Conservation (phyloP, 2,113 vertebrate genomes). For the Callospermophilus lateralis region DNA sequence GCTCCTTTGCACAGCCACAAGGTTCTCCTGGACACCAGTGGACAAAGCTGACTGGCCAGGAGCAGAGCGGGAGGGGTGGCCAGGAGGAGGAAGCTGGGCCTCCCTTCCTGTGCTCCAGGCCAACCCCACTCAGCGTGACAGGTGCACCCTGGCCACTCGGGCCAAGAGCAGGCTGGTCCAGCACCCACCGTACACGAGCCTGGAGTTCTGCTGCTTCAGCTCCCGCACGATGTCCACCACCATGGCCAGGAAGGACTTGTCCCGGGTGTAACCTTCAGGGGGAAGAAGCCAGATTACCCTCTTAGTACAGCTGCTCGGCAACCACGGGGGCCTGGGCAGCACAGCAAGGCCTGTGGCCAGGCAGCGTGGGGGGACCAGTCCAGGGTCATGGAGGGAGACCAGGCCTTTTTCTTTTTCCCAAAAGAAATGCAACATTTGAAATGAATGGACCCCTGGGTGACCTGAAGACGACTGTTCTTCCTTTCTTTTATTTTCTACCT, state of each 20-base stretch:
- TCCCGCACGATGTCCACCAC: slow-evolving; percentile 98
- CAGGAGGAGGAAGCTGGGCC: neutral
- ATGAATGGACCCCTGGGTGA: rapidly evolving
- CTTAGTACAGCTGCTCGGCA: neutral
- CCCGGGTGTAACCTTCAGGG: slow-evolving; percentile 94
- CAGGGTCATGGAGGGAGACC: rapidly evolving
- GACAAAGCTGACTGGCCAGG: no score
- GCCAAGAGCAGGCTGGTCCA: rapidly evolving
- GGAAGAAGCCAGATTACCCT: neutral
- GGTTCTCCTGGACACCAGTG: neutral
- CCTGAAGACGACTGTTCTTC: rapidly evolving
- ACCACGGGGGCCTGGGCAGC: rapidly evolving
- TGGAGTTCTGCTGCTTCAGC: slow-evolving; percentile 95
- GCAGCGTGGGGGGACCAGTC: neutral
- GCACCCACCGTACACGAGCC: slow-evolving; percentile 95
- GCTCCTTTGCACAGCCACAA: no score
- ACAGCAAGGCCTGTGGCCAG: rapidly evolving
- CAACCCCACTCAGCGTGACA: neutral
- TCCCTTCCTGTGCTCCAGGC: no score
- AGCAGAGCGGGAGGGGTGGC: rapidly evolving
- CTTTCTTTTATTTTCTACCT: neutral
- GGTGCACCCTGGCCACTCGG: no score
- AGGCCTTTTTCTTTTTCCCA: neutral
- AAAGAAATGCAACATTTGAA: rapidly evolving
- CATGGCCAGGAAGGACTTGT: slow-evolving; percentile 96